Evolutionary conservation across 2,888 invertebrate species (phyloP), one percentile per base, ranked within the genome.

Genomic region (Adela reaumurella): DNA sequence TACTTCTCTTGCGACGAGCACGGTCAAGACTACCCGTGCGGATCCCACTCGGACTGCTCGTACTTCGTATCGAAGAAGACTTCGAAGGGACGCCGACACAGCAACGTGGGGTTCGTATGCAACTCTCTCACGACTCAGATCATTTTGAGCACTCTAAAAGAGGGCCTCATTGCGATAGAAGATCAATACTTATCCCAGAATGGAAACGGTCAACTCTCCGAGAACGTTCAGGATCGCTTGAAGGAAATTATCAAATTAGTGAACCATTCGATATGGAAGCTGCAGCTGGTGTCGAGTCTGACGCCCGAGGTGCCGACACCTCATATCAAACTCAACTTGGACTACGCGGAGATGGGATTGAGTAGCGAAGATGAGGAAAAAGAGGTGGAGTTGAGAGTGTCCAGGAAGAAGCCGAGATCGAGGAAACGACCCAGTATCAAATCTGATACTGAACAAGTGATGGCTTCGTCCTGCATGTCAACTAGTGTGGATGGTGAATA

Each of bases 231-330:
- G 1, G 50, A 58, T 8, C 64, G 74, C 53, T 60, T 72, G 14
- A 74, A 64, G 56, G 70, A 60, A 52, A 68, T 64, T 59, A 66
- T 64, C 60, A 83, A 68, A 66, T 80, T 68, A 11, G 77, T 88
- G 3, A 83, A 80, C 53, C 88, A 90, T 63, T 88, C 87, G 6
- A 70, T 82, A 51, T 90, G 90, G 90, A 82, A 89, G 58, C 72
- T 88, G 56, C 87, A 89, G 59, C 64, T 90, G 45, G 81, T 90
- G n/a, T 81, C 82, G 0, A 82, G 78, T 49, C 63, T 81, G 1
- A 77, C 83, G 4, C 81, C 81, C 2, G 68, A 76, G 35, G 67
- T 69, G 3, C 74, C 72, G 52, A 72, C 73, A 8, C 65, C 76
- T 49, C 66, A 67, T 19, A 55, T 74, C 4, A 74, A 76, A 52